These are phyloP conservation scores for Tachycineta bicolor DNA, from an alignment of 2,113 vertebrate genomes.

Conservation along the genomic window DNA sequence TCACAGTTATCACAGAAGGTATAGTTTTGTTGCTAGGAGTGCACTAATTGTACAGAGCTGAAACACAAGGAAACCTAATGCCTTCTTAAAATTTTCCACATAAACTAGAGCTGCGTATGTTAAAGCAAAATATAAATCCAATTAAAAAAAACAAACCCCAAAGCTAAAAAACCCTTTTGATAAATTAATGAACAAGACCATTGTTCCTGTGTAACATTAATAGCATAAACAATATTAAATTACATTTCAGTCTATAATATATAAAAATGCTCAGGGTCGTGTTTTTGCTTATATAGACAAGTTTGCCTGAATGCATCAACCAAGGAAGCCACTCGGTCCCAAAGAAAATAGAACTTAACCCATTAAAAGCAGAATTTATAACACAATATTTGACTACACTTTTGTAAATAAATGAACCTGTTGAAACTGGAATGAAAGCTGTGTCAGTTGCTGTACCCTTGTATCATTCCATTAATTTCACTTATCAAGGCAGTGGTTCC, in stretches of 20 bases:
- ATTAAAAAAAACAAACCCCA: accelerated
- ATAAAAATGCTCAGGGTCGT: not conserved
- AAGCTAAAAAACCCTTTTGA: not conserved
- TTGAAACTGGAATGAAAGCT: not conserved
- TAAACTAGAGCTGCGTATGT: not conserved
- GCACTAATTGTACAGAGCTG: not conserved
- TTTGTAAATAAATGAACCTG: not conserved
- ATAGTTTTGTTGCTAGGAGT: not conserved
- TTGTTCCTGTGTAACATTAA: not conserved
- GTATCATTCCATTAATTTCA: not conserved
- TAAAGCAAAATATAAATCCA: not conserved
- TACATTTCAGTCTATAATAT: not conserved
- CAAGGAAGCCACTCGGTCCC: not conserved
- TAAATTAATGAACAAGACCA: not conserved
- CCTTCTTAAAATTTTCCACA: not conserved
- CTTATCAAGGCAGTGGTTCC: not conserved
- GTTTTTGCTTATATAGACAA: not conserved
- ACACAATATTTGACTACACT: not conserved
- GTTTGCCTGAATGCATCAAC: not conserved
- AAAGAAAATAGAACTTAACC: not conserved
- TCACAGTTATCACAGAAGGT: not conserved
- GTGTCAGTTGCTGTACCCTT: not conserved
- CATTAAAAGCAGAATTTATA: not conserved
- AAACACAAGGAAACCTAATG: not conserved
- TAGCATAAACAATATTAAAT: not conserved